A percentile compares a stretch with the other conserved stretches of the same genome.
These are phyloP conservation scores for Bombyx mandarina DNA, from an alignment of 1,140 invertebrate genomes.

Conservation along the genomic window DNA sequence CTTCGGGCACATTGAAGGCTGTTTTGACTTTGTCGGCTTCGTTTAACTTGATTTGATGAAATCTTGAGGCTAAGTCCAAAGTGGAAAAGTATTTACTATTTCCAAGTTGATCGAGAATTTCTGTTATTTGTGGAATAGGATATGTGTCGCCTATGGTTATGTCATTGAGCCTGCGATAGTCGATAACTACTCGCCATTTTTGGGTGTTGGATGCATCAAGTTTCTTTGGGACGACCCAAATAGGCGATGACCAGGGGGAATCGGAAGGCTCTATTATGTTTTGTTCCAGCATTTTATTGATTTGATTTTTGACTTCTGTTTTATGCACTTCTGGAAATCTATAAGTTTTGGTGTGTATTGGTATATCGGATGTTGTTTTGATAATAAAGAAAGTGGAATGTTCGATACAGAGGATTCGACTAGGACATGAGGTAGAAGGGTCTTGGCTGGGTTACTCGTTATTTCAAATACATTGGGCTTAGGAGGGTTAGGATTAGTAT, in stretches of 20 bases:
- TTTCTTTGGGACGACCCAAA: conserved; percentile 12
- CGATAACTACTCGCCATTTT: conserved; percentile 20
- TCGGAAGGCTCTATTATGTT: conserved; percentile 32
- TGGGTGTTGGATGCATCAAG: conserved; percentile 12
- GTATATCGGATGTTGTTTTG: background rate
- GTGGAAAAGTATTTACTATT: conserved; percentile 1
- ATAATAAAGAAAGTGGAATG: conserved; percentile 9
- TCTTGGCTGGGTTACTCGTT: conserved; percentile 5
- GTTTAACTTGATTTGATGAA: background rate
- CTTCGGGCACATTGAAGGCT: background rate
- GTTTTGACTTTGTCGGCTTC: background rate
- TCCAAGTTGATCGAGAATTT: conserved; percentile 1
- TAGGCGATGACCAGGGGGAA: conserved; percentile 12
- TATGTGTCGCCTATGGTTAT: conserved; percentile 38
- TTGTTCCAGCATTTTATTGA: conserved; percentile 25
- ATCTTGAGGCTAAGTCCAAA: conserved; percentile 1
- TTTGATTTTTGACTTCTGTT: conserved; percentile 21
- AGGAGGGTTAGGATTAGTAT: background rate
- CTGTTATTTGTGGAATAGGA: conserved; percentile 12
- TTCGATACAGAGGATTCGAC: conserved; percentile 9
- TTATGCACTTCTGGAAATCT: conserved; percentile 22
- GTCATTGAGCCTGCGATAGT: conserved; percentile 18
- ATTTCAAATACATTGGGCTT: conserved; percentile 7
- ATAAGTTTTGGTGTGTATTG: conserved; percentile 22
- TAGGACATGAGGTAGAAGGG: conserved; percentile 9